Evolutionary conservation across 2,797 vertebrate genomes (phyloP).

Genomic region (Rhincodon typus): DNA sequence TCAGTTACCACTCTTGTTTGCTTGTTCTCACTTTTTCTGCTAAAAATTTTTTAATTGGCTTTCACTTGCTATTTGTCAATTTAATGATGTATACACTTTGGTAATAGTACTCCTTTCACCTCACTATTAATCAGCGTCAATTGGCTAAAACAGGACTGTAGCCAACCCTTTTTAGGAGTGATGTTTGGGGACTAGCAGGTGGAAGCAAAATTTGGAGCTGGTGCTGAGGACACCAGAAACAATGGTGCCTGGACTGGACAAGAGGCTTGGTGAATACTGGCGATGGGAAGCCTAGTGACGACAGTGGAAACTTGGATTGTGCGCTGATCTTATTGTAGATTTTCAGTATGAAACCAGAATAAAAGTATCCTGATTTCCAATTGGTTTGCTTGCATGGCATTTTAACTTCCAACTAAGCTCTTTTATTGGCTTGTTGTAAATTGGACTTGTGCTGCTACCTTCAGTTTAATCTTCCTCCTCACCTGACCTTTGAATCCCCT

Average conservation of each 20-base stretch:
- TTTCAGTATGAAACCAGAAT: neutral
- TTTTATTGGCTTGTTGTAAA: too few relatives aligned
- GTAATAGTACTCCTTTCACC: too few relatives aligned
- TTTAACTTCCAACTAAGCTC: too few relatives aligned
- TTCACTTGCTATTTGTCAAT: too few relatives aligned
- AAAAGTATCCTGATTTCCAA: neutral
- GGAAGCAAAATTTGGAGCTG: neutral
- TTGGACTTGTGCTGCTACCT: too few relatives aligned
- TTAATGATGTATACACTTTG: too few relatives aligned
- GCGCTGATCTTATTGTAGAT: neutral
- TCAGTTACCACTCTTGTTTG: too few relatives aligned
- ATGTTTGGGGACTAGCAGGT: neutral
- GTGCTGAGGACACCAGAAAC: neutral
- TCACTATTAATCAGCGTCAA: neutral
- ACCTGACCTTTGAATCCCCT: too few relatives aligned
- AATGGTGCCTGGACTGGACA: too few relatives aligned
- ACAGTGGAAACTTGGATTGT: neutral
- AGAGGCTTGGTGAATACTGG: neutral
- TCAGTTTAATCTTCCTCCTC: too few relatives aligned
- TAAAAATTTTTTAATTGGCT: too few relatives aligned
- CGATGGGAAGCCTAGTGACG: neutral
- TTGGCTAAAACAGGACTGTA: neutral
- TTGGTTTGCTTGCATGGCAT: neutral
- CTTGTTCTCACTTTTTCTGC: too few relatives aligned
- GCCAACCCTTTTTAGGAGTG: neutral